phyloP scores from a whole-genome alignment of 1,140 invertebrate species.

The roundworm (Caenorhabditis elegans) region WBcel235 BX284605.5:18156501-18157000 shows the following conservation, averaged over 20 bases:
- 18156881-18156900: no score
- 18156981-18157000: background rate
- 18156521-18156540: conserved; percentile 35
- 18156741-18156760: conserved; percentile 27
- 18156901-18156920: no score
- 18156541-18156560: background rate
- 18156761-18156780: background rate
- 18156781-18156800: conserved; percentile 12
- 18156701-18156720: conserved; percentile 13
- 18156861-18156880: no score
- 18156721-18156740: conserved; percentile 19
- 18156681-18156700: conserved; percentile 25
- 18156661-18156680: no score
- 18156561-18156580: background rate
- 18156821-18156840: background rate
- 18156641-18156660: no score
- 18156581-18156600: no score
- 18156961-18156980: background rate
- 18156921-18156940: background rate
- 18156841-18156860: background rate
- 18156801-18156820: background rate
- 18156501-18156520: no score
- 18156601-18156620: no score
- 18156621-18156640: no score
- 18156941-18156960: background rate